Base-by-base conservation (phyloP, 2,797 vertebrate genomes). In the Oryzias dopingdopingensis region DNA sequence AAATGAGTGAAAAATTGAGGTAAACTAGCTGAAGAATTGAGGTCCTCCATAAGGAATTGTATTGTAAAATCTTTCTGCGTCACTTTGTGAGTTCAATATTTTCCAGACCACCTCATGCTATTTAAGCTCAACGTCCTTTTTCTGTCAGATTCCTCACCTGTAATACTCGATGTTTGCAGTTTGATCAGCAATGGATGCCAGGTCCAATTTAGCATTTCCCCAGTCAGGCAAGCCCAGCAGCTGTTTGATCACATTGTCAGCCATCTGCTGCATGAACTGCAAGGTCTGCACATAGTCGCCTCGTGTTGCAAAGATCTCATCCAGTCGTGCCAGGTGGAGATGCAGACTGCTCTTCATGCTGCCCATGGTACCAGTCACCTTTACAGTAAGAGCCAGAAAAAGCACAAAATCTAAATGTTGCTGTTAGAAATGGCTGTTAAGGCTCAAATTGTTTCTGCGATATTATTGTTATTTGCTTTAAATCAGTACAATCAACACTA, bases 231-330 rank as follows among this genome's bases (percentile, higher is more conserved):
- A 82, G 26, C 92, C 93, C 2, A 94, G 83, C n/a, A 98, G 92
- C 87, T 98, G 96, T 56, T 82, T 83, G 40, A 92, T 74, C 17
- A 97, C 87, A 55, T 79, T 92, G 80, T 90, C 69, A 0, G 93
- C 92, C 93, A 95, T 91, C 90, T 95, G 95, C 86, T 96, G 94
- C 82, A 94, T 80, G 82, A 95, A 94, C 75, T 88, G 92, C 71
- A 99, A 90, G 0, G 91, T 94, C 90, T 96, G 95, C 49, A 96
- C 86, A 10, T 95, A 96, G 79, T 98, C 95, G 2, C 89, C 88
- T 1, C 92, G 91, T 0, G 89, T 44, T 2, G 96, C 94, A 13
- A 99, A 94, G 78, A 96, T 93, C 91, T 99, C 96, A 0, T 92
- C 92, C 82, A 99, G 87, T 48, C 90, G 88, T 0, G 83, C 92